A percentile compares a stretch with the other conserved stretches of the same genome.
Evolutionary conservation across 2,888 invertebrate genomes (phyloP).

Genomic region (Brachyopa scutellaris): DNA sequence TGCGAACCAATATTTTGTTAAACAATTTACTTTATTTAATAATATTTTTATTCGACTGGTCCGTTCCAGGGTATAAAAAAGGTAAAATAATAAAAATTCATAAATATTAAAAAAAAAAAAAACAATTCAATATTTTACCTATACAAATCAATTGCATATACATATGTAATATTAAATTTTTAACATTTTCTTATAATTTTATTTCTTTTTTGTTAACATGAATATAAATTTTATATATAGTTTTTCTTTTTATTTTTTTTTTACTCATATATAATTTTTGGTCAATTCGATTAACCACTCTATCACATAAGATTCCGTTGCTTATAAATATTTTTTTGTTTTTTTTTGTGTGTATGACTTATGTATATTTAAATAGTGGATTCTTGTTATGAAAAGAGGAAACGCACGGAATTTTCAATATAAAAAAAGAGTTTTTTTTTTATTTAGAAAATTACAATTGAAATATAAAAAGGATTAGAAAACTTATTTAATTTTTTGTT

Average conservation of each 20-base stretch:
- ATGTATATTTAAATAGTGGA: slow-evolving; percentile 15
- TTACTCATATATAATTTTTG: slow-evolving; percentile 37
- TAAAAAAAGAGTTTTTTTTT: slow-evolving; percentile 73
- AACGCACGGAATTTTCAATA: slow-evolving; percentile 52
- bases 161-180: slow-evolving; percentile 14
- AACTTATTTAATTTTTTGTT: slow-evolving; percentile 37
- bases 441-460: slow-evolving; percentile 54
- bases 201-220: slow-evolving; percentile 68
- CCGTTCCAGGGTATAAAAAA: slow-evolving; percentile 60
- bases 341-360: slow-evolving; percentile 43
- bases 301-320: slow-evolving; percentile 76
- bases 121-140: background rate
- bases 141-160: background rate
- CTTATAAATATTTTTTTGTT: slow-evolving; percentile 40
- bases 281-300: slow-evolving; percentile 74
- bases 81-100: background rate
- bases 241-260: slow-evolving; percentile 42
- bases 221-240: slow-evolving; percentile 64
- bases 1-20: slow-evolving; percentile 50
- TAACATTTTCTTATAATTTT: slow-evolving; percentile 41
- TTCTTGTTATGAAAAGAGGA: slow-evolving; percentile 44
- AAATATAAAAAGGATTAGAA: slow-evolving; percentile 67
- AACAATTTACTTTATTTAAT: slow-evolving; percentile 25
- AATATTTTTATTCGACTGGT: slow-evolving; percentile 56
- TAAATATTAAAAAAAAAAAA: background rate